phyloP scores from a whole-genome alignment of 2,797 vertebrate genomes.

The Gouania willdenowi region DNA sequence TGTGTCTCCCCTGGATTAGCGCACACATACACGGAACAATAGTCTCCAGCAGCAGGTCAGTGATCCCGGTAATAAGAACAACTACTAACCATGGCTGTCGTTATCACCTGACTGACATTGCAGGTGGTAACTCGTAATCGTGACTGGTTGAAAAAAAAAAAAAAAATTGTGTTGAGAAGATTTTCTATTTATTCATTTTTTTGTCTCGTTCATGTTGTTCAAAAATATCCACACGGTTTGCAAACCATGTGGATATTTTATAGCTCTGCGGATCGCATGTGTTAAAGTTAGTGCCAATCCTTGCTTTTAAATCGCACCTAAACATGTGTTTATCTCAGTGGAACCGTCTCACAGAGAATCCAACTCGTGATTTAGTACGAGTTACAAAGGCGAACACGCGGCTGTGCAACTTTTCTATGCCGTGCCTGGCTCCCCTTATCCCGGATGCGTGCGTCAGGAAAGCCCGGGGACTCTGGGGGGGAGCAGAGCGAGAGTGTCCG shows the following conservation, averaged over 20 bases:
- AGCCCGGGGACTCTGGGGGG: slow-evolving; percentile 64
- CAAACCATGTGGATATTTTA: no score
- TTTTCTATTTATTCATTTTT: no score
- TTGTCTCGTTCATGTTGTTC: no score
- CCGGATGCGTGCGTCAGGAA: slow-evolving; percentile 63
- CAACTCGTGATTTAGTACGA: neutral
- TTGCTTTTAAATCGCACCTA: no score
- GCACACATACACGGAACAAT: slow-evolving; percentile 62
- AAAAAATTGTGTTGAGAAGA: no score
- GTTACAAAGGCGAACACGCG: slow-evolving; percentile 7
- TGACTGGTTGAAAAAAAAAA: no score
- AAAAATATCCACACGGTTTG: no score
- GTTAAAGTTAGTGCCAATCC: no score
- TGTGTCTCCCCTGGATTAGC: slow-evolving; percentile 58
- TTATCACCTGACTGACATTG: slow-evolving; percentile 40
- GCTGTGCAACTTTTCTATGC: slow-evolving; percentile 54
- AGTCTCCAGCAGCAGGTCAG: slow-evolving; percentile 66
- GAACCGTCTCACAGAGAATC: no score
- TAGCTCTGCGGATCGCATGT: no score
- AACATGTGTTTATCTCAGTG: no score
- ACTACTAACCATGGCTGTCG: neutral
- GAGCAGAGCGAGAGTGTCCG: slow-evolving; percentile 28
- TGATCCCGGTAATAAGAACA: slow-evolving; percentile 9
- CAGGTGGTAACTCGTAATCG: slow-evolving; percentile 37
- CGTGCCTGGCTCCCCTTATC: slow-evolving; percentile 42